Percentiles rank a stretch among this genome's conserved stretches.
These are phyloP conservation scores for Empidonax alnorum DNA, from an alignment of 2,113 vertebrate species.

Conservation along the genomic window DNA sequence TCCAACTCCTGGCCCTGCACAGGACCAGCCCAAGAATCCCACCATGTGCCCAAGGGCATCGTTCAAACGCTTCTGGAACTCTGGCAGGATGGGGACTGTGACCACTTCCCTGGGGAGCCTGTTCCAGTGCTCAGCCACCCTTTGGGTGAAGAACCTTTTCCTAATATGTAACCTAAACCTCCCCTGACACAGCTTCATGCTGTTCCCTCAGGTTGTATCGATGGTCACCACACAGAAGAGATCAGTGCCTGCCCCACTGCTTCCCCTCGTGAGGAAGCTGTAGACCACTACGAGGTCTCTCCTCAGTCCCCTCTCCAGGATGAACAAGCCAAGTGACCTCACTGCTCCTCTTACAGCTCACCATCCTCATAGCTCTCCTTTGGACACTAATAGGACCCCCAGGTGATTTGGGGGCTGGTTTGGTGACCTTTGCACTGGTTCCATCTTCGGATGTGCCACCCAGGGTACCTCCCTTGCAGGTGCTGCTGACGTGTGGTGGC, in stretches of 20 bases:
- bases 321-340: background rate
- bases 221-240: background rate
- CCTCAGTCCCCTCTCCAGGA: background rate
- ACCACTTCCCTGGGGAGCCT: background rate
- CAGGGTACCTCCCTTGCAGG: background rate
- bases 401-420: background rate
- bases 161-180: too few relatives aligned
- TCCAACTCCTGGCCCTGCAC: background rate
- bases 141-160: background rate
- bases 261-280: background rate
- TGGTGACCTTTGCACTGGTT: background rate
- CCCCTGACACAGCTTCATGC: background rate
- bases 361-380: background rate
- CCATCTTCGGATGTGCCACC: accelerated
- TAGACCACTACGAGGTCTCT: background rate
- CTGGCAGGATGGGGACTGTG: background rate
- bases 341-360: accelerated
- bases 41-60: background rate
- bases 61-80: background rate
- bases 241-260: background rate
- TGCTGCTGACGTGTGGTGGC: background rate
- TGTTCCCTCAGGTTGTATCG: background rate
- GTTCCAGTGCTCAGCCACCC: background rate
- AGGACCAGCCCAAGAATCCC: background rate
- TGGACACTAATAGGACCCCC: background rate